These are phyloP conservation scores for Drosophila rubida DNA, from an alignment of 2,888 invertebrate species.

Conservation along the genomic window DNA sequence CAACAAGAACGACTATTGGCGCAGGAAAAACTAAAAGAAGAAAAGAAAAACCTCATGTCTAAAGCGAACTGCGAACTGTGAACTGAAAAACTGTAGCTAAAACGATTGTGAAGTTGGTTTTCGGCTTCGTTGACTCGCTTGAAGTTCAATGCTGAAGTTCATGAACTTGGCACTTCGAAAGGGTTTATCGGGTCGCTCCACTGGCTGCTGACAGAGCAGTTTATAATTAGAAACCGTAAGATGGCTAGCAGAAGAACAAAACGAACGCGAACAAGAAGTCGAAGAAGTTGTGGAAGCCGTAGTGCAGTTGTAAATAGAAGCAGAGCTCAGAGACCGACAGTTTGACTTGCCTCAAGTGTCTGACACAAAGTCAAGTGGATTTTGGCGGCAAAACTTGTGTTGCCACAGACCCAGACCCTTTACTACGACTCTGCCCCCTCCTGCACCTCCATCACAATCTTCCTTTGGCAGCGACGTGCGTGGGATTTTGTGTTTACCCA, in stretches of 20 bases:
- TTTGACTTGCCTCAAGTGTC: slow-evolving; percentile 64
- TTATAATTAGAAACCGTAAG: slow-evolving; percentile 74
- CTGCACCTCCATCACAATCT: neutral
- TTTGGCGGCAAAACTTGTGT: slow-evolving; percentile 70
- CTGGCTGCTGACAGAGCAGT: slow-evolving; percentile 72
- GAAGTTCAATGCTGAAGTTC: slow-evolving; percentile 80
- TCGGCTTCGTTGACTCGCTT: slow-evolving; percentile 60
- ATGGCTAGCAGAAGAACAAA: slow-evolving; percentile 29
- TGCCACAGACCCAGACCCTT: slow-evolving; percentile 37
- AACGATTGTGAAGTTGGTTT: slow-evolving; percentile 65
- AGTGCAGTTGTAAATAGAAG: slow-evolving; percentile 25
- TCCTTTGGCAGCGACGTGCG: slow-evolving; percentile 50
- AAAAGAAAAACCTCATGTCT: slow-evolving; percentile 54
- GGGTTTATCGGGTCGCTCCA: slow-evolving; percentile 52
- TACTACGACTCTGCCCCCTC: neutral
- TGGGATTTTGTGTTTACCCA: slow-evolving; percentile 72
- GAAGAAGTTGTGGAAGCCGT: neutral
- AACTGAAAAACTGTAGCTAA: slow-evolving; percentile 36
- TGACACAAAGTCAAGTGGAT: slow-evolving; percentile 75
- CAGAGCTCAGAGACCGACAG: slow-evolving; percentile 50
- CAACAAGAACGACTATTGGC: no score
- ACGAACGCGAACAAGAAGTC: no score
- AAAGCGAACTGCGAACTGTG: slow-evolving; percentile 28
- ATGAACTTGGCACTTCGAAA: slow-evolving; percentile 77
- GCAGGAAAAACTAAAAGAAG: slow-evolving; percentile 25